Evolutionary conservation across 2,888 invertebrate species (phyloP).

Genomic region (Hypomecis atomaria): DNA sequence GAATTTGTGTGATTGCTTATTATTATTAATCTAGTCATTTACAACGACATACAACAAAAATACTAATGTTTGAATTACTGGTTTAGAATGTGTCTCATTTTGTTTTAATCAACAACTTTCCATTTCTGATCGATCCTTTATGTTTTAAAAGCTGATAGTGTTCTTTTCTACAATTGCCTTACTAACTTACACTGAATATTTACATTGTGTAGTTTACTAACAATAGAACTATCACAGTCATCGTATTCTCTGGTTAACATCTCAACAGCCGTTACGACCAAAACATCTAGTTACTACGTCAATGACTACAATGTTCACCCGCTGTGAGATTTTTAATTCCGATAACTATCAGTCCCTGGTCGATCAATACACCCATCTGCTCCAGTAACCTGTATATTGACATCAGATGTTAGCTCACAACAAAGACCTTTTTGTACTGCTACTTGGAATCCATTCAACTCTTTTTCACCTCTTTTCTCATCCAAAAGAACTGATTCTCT

Average conservation of each 20-base stretch:
- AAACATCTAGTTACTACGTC: constrained; percentile 45
- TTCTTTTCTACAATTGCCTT: too few relatives aligned
- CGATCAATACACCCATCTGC: constrained; percentile 63
- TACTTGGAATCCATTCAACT: constrained; percentile 50
- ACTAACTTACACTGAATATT: too few relatives aligned
- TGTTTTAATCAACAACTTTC: too few relatives aligned
- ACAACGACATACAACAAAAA: too few relatives aligned
- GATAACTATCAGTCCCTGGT: constrained; percentile 68
- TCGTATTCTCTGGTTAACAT: constrained; percentile 25
- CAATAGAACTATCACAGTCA: constrained; percentile 26
- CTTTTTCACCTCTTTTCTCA: constrained; percentile 47
- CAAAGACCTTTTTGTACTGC: constrained; percentile 63
- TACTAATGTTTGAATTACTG: too few relatives aligned
- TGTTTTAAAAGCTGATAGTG: too few relatives aligned
- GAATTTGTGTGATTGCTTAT: too few relatives aligned
- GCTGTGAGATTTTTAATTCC: constrained; percentile 76
- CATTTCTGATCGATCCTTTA: too few relatives aligned
- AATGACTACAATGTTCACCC: constrained; percentile 66
- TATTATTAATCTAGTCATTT: too few relatives aligned
- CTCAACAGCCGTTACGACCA: constrained; percentile 28
- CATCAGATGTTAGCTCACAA: constrained; percentile 59
- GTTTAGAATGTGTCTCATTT: too few relatives aligned
- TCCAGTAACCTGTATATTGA: constrained; percentile 72
- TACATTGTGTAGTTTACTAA: not conserved
- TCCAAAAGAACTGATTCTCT: constrained; percentile 49